phyloP scores from a whole-genome alignment of 2,797 vertebrate species.

The Alcedo quadribrachys region DNA sequence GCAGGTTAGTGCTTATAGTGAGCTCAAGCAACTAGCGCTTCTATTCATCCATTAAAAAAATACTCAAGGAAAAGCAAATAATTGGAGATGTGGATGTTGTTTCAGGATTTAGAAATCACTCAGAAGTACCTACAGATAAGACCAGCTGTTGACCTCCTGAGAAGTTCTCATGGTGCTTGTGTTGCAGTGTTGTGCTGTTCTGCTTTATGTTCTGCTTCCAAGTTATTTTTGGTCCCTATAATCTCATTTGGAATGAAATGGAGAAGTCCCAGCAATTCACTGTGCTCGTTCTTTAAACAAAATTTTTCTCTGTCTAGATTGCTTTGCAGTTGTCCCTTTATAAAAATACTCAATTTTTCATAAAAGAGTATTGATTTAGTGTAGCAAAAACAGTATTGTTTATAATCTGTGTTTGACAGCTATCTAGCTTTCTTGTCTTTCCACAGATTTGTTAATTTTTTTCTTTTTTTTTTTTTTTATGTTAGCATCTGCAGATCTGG shows the following conservation, averaged over 20 bases:
- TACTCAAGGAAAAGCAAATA: neutral
- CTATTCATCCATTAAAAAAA: neutral
- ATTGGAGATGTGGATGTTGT: neutral
- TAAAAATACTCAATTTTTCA: neutral
- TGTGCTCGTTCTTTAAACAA: neutral
- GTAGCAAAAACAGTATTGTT: neutral
- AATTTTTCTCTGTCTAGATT: neutral
- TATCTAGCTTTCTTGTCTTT: neutral
- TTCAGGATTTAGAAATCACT: neutral
- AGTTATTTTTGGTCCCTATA: neutral
- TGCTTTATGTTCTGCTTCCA: neutral
- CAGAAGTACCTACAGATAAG: neutral
- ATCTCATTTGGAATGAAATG: neutral
- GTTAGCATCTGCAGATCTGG: neutral
- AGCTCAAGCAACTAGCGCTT: conserved; percentile 3
- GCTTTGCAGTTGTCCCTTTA: neutral
- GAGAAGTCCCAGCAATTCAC: neutral
- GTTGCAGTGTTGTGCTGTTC: neutral
- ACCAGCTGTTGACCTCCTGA: neutral
- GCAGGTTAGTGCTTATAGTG: neutral
- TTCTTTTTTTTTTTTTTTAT: neutral
- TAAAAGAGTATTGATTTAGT: neutral
- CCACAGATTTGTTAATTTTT: neutral
- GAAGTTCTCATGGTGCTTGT: neutral
- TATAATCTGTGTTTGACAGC: neutral